Base-by-base conservation (phyloP, 2,113 vertebrate genomes). In the Anarhynchus alexandrinus region DNA sequence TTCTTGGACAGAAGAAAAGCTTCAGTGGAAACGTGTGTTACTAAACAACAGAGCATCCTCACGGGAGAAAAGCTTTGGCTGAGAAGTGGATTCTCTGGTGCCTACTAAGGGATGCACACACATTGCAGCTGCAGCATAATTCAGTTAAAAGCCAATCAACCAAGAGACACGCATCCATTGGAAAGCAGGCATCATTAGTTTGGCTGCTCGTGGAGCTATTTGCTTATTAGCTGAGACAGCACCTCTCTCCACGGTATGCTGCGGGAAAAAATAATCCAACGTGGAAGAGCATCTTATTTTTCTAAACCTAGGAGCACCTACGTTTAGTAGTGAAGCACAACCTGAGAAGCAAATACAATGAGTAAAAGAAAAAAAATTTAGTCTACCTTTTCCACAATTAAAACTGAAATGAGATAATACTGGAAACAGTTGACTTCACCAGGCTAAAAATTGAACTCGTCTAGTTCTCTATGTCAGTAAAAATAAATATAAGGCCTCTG, bases 141-240 rank as follows among this genome's bases (percentile, higher is more conserved):
- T 64, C 62, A 79, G 69, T 82, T 87, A 89, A 79, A 89, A 91
- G 57, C 74, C 84, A 29, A 82, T 82, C 91, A 95, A 27, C 38
- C 47, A 71, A 61, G 77, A 69, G 81, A 67, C 73, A 94, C 6
- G 21, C 58, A 74, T 52, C 73, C 93, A 61, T 3, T 54, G 83
- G 73, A 87, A 87, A 85, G 81, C 78, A 94, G 92, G 40, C 70
- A 64, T 34, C 40, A 6, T 47, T 66, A 89, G 51, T 82, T 16
- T 80, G 86, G 65, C 80, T 83, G 66, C 72, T 86, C 23, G 4
- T 20, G n/a, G 55, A 83, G 42, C 1, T 36, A 55, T 82, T 36
- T 92, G 55, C 49, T 89, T 78, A 77, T 91, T 91, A 93, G 82
- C 90, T 81, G 77, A 91, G 57, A 66, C 57, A 84, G 81, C 64